These are phyloP conservation scores for Diloba caeruleocephala DNA, from an alignment of 2,888 invertebrate species.

Conservation along the genomic window DNA sequence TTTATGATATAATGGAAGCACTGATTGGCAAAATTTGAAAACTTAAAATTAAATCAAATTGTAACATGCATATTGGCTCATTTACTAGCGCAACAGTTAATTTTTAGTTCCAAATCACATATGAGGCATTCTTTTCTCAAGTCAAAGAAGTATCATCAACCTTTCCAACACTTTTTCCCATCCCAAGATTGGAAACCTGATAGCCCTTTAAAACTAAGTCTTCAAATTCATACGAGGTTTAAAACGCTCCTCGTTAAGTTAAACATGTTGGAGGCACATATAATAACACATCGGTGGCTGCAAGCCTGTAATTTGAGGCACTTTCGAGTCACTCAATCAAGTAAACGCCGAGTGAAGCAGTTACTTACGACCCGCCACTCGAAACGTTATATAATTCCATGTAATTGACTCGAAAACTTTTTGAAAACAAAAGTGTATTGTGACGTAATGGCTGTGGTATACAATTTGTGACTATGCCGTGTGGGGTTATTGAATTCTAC, in stretches of 20 bases:
- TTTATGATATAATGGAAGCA: too few relatives aligned
- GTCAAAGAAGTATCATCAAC: constrained; percentile 10
- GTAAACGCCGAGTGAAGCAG: constrained; percentile 59
- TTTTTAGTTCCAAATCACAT: too few relatives aligned
- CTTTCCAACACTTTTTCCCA: constrained; percentile 15
- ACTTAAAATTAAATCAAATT: too few relatives aligned
- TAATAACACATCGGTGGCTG: constrained; percentile 56
- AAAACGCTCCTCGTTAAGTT: constrained; percentile 55
- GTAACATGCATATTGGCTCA: too few relatives aligned
- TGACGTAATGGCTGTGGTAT: constrained; percentile 42
- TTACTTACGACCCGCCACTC: constrained; percentile 50
- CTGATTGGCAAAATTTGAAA: too few relatives aligned
- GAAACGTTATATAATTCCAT: constrained; percentile 51
- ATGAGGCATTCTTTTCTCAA: too few relatives aligned
- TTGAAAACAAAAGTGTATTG: constrained; percentile 57
- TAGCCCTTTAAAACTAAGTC: constrained; percentile 47
- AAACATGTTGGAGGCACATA: constrained; percentile 52
- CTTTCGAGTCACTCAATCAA: constrained; percentile 70
- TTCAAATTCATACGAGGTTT: constrained; percentile 42
- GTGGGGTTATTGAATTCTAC: constrained; percentile 35
- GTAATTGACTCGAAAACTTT: constrained; percentile 50
- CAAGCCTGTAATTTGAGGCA: constrained; percentile 65
- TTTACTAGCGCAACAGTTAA: too few relatives aligned
- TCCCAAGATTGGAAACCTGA: constrained; percentile 27
- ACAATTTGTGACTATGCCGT: constrained; percentile 31